Base-by-base conservation (phyloP, 2,888 invertebrate genomes). In the Hydropsyche betteni region DNA sequence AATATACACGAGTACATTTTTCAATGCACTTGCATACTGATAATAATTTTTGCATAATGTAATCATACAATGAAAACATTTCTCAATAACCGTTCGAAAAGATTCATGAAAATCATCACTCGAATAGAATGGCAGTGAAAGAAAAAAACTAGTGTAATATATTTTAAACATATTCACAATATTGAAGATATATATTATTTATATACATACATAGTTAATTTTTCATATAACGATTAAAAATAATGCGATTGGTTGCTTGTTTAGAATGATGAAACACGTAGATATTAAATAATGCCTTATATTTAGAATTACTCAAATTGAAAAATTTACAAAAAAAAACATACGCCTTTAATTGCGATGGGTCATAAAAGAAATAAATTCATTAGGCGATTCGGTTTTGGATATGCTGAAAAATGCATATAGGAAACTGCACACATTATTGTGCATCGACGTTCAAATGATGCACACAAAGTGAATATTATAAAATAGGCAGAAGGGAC, bases 281-380 rank as follows among this genome's bases (percentile, higher is more conserved):
- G 70, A 34, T 70, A 44, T 70, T 74, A 55, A 75, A 75, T 71
- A 75, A 71, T 75, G 75, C 75, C 75, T 75, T 75, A 71, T 71
- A 75, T 71, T 8, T 75, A 75, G 69, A 69, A 44, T 69, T 69
- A 74, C 58, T 64, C 33, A 38, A 24, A 74, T 68, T 51, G 36
- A 69, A 24, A 58, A 58, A 58, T 24, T 16, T 58, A 58, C 14
- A 16, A 58, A 64, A 64, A 64, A 64, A 64, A 36, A 8, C 7
- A 64, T 36, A 64, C 34, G 70, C 70, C 70, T 70, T 70, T 53
- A 0, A 52, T 64, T 64, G 64, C 44, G 10, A 44, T 44, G 7
- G 44, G 24, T 24, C 24, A 24, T 24, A 24, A 24, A 24, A 24
- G 24, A 24, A 24, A 24, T 24, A 24, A 24, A 24, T 24, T 24